These are phyloP conservation scores for Drosophila insularis DNA, from an alignment of 1,140 invertebrate genomes.

Conservation along the genomic window DNA sequence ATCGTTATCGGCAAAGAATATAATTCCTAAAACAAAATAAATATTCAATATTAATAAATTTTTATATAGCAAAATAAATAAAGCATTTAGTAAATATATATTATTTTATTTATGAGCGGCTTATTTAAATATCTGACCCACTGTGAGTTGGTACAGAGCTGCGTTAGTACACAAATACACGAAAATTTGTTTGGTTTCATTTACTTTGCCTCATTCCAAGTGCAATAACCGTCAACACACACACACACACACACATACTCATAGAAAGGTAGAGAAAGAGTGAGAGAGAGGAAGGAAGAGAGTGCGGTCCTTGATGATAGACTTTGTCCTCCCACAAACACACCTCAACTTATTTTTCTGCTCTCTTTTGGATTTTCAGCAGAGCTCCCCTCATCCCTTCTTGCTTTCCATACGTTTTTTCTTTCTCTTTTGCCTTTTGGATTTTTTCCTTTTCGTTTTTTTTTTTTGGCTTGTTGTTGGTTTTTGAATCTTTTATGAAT, in stretches of 20 bases:
- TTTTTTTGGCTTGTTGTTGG: slow-evolving; percentile 41
- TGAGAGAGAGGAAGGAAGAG: neutral
- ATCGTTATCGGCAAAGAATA: too few relatives aligned
- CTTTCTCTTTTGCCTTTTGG: neutral
- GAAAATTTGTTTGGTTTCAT: slow-evolving; percentile 60
- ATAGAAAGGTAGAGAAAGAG: neutral
- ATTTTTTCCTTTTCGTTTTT: slow-evolving; percentile 14
- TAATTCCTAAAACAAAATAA: too few relatives aligned
- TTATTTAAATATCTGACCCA: slow-evolving; percentile 10
- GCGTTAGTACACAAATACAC: slow-evolving; percentile 19
- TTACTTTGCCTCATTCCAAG: slow-evolving; percentile 53
- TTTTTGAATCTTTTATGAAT: slow-evolving; percentile 80
- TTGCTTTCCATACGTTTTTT: neutral
- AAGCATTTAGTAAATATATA: too few relatives aligned
- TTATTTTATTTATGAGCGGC: neutral
- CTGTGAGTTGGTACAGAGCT: slow-evolving; percentile 13
- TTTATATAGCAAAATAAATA: too few relatives aligned
- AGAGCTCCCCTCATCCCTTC: too few relatives aligned
- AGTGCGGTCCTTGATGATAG: neutral
- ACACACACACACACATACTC: slow-evolving; percentile 19
- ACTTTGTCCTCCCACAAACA: slow-evolving; percentile 3
- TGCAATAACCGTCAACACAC: slow-evolving; percentile 38
- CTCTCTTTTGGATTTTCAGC: neutral
- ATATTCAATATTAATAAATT: too few relatives aligned
- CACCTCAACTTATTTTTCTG: slow-evolving; percentile 1